A percentile compares a stretch with the other conserved stretches of the same genome.
These are phyloP conservation scores for Eptatretus atami DNA, from an alignment of 2,797 vertebrate genomes.

Conservation along the genomic window DNA sequence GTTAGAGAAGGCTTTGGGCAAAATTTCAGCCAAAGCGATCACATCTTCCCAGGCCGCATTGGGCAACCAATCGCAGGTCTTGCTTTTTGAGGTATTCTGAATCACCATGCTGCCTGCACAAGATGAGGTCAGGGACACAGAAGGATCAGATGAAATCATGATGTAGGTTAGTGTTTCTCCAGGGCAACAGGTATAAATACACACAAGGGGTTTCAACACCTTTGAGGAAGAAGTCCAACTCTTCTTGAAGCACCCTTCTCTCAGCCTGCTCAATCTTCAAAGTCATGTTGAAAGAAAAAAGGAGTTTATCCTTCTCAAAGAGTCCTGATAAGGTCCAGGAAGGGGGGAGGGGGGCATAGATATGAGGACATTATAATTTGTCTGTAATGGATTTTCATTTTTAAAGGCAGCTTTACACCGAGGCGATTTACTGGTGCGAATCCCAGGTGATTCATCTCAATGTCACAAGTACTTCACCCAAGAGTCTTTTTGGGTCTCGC, in stretches of 20 bases:
- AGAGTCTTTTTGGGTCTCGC: no score
- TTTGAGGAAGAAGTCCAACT: slow-evolving; percentile 78
- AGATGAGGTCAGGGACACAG: not conserved
- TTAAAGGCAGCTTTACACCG: no score
- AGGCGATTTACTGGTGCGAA: no score
- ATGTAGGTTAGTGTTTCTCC: no score
- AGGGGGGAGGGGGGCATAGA: not conserved
- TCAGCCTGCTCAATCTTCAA: slow-evolving; percentile 69
- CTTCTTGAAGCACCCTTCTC: slow-evolving; percentile 35
- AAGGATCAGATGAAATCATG: no score
- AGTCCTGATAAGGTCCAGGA: slow-evolving; percentile 22
- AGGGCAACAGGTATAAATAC: no score
- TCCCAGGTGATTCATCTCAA: no score
- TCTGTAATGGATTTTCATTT: not conserved
- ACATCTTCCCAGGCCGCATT: slow-evolving; percentile 84
- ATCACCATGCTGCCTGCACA: slow-evolving; percentile 48
- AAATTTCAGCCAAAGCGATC: slow-evolving; percentile 31
- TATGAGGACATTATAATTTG: no score
- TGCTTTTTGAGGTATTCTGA: slow-evolving; percentile 41
- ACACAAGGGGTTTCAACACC: slow-evolving; percentile 17
- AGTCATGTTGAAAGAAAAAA: slow-evolving; percentile 74
- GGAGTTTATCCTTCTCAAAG: slow-evolving; percentile 72
- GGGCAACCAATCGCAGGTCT: slow-evolving; percentile 39
- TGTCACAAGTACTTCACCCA: no score
- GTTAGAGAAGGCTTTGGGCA: slow-evolving; percentile 28